Evolutionary conservation across 2,797 vertebrate species (phyloP).

Genomic region (Hypotaenidia okinawae): DNA sequence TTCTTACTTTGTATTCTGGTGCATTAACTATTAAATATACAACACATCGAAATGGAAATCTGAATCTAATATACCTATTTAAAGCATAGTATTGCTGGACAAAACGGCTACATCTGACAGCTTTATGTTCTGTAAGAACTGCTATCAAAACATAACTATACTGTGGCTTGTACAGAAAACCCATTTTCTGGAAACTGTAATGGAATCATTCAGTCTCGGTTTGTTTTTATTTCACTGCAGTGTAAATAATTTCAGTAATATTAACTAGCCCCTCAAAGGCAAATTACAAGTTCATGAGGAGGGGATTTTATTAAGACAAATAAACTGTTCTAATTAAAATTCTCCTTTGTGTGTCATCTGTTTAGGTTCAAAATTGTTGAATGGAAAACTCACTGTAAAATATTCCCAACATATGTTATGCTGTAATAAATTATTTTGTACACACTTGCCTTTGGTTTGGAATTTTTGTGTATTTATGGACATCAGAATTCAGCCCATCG

Average conservation of each 20-base stretch:
- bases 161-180: constrained; percentile 72
- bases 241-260: constrained; percentile 76
- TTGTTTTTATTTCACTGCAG: constrained; percentile 71
- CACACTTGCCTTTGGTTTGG: constrained; percentile 61
- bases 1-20: constrained; percentile 49
- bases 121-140: constrained; percentile 68
- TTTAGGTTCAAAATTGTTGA: constrained; percentile 68
- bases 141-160: constrained; percentile 64
- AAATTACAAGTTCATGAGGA: constrained; percentile 65
- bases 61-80: constrained; percentile 61
- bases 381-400: constrained; percentile 77
- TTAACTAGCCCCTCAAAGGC: constrained; percentile 68
- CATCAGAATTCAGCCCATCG: neutral
- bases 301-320: constrained; percentile 75
- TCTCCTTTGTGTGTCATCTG: constrained; percentile 67
- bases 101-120: constrained; percentile 43
- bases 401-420: constrained; percentile 75
- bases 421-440: constrained; percentile 87
- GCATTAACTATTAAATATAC: constrained; percentile 52
- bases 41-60: constrained; percentile 50
- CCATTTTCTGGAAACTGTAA: constrained; percentile 56
- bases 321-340: constrained; percentile 68
- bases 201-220: constrained; percentile 40
- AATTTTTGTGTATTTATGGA: neutral
- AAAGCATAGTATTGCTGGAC: constrained; percentile 57